Percentiles rank a stretch among this genome's conserved stretches.
phyloP scores from a whole-genome alignment of 2,797 vertebrate species.

The Dicrostonyx torquatus region DNA sequence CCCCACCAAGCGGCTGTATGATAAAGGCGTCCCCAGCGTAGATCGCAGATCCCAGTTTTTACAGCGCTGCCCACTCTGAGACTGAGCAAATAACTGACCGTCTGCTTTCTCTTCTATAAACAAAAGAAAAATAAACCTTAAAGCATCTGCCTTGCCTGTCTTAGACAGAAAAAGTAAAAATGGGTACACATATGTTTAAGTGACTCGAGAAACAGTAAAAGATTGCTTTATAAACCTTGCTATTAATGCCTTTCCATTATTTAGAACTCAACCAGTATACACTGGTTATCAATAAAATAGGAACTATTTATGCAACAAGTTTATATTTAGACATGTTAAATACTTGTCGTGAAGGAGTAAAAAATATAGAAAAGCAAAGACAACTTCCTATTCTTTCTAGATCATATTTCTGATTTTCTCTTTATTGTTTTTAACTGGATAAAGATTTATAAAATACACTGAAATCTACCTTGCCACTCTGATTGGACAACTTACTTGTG shows the following conservation, averaged over 20 bases:
- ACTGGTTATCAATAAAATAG: slow-evolving; percentile 13
- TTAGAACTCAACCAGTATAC: background rate
- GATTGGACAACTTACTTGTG: background rate
- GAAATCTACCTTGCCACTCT: background rate
- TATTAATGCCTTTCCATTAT: background rate
- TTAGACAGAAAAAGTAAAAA: slow-evolving; percentile 33
- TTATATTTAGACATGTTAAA: slow-evolving; percentile 7
- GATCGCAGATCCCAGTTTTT: slow-evolving; percentile 27
- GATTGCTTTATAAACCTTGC: background rate
- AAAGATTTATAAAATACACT: slow-evolving; percentile 26
- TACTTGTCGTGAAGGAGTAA: slow-evolving; percentile 31
- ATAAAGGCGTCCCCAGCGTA: background rate
- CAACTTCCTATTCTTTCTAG: background rate
- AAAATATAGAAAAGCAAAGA: background rate
- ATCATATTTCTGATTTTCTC: background rate
- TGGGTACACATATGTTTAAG: background rate
- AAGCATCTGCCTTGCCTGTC: background rate
- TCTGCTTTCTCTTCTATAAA: slow-evolving; percentile 23
- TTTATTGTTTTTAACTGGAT: background rate
- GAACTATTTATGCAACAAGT: slow-evolving; percentile 22
- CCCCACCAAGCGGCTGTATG: background rate
- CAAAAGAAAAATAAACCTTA: slow-evolving; percentile 42
- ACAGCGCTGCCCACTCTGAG: background rate
- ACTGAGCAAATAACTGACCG: background rate
- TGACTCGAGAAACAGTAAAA: slow-evolving; percentile 4